These are phyloP conservation scores for Cebidichthys violaceus DNA, from an alignment of 2,113 vertebrate genomes.

Conservation along the genomic window DNA sequence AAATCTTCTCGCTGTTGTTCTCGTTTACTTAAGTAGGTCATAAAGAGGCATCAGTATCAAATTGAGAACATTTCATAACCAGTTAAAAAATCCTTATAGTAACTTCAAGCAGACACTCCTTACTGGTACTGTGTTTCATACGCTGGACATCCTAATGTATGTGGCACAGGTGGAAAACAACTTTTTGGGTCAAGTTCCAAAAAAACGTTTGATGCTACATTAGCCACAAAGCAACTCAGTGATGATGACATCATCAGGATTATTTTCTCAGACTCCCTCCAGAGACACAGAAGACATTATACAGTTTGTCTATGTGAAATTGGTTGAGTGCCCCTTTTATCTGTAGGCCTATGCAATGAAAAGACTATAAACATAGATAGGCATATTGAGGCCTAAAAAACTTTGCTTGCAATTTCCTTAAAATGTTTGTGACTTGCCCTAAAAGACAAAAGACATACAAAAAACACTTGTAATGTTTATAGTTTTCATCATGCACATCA, in stretches of 20 bases:
- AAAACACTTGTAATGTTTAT: not conserved
- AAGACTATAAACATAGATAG: not conserved
- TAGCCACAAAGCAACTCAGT: not conserved
- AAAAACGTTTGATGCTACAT: not conserved
- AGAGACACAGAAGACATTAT: not conserved
- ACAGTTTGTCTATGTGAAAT: not conserved
- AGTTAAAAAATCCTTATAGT: not conserved
- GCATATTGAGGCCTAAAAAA: not conserved
- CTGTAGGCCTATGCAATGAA: not conserved
- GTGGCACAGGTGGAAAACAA: not conserved
- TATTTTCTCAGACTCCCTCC: not conserved
- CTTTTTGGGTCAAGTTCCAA: not conserved
- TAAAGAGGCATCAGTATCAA: not conserved
- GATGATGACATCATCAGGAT: not conserved
- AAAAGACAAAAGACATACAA: not conserved
- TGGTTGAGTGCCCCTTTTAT: not conserved
- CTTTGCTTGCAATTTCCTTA: not conserved
- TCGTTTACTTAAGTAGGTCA: not conserved
- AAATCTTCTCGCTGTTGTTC: not conserved
- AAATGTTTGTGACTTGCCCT: not conserved
- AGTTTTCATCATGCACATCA: not conserved
- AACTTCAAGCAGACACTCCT: not conserved
- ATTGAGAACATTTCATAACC: not conserved
- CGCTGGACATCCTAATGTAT: not conserved
- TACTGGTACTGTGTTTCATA: not conserved